phyloP scores from a whole-genome alignment of 2,797 vertebrate genomes.

The Siniperca scherzeri region DNA sequence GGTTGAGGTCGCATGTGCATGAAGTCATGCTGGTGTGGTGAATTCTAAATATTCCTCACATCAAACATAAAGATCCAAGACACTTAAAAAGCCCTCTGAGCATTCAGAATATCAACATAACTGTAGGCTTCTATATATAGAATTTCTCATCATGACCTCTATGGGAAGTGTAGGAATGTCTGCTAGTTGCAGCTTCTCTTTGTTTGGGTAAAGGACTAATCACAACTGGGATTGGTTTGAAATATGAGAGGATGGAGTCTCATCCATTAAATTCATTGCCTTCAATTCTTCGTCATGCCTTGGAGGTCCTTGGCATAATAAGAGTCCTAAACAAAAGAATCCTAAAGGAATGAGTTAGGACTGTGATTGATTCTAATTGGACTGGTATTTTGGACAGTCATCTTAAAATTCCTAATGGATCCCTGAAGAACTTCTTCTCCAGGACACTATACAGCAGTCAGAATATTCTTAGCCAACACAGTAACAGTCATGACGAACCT shows the following conservation, averaged over 20 bases:
- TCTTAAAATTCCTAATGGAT: conserved; percentile 35
- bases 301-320: conserved; percentile 6
- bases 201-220: conserved; percentile 21
- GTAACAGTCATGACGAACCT: conserved; percentile 18
- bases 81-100: background rate
- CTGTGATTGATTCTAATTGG: conserved; percentile 65
- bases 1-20: background rate
- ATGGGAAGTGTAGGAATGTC: background rate
- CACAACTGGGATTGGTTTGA: background rate
- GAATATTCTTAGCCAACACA: conserved; percentile 10
- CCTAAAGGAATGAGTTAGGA: conserved; percentile 21
- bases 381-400: conserved; percentile 31
- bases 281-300: conserved; percentile 14
- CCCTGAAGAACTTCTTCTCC: conserved; percentile 21
- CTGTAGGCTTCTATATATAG: background rate
- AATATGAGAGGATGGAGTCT: background rate
- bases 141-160: background rate
- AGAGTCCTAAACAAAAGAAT: conserved; percentile 16
- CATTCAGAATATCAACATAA: background rate
- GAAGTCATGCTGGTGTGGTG: background rate
- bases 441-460: background rate
- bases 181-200: background rate
- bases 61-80: conserved; percentile 1
- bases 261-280: conserved; percentile 2
- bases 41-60: conserved; percentile 17